A percentile compares a stretch with the other conserved stretches of the same genome.
phyloP scores from a whole-genome alignment of 2,113 vertebrate species.

The Coregonus clupeaformis region DNA sequence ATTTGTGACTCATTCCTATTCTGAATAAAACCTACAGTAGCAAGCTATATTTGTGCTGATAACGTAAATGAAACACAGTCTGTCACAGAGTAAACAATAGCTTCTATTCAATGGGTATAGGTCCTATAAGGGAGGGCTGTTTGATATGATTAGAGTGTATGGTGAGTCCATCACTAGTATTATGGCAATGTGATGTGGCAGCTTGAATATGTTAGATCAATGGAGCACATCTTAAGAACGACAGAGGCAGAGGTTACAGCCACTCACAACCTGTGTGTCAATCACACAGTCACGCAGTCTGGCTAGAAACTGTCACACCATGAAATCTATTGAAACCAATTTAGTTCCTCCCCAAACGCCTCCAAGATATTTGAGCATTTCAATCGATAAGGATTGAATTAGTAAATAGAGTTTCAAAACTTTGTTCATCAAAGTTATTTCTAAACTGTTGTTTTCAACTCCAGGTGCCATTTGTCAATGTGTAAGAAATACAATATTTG shows the following conservation, averaged over 20 bases:
- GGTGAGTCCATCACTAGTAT: slow-evolving; percentile 50
- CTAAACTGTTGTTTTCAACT: slow-evolving; percentile 2
- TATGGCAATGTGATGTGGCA: slow-evolving; percentile 59
- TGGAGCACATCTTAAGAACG: slow-evolving; percentile 57
- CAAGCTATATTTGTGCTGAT: not conserved
- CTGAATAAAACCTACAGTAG: not conserved
- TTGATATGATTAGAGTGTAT: slow-evolving; percentile 60
- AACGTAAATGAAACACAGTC: not conserved
- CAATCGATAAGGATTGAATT: slow-evolving; percentile 52
- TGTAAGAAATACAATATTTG: not conserved
- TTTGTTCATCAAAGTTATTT: slow-evolving; percentile 52
- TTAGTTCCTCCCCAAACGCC: slow-evolving; percentile 46
- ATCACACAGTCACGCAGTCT: slow-evolving; percentile 41
- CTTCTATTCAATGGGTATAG: not conserved
- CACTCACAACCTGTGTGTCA: slow-evolving; percentile 62
- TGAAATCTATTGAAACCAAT: slow-evolving; percentile 72
- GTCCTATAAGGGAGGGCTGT: not conserved
- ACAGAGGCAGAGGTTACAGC: slow-evolving; percentile 37
- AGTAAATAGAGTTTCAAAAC: slow-evolving; percentile 56
- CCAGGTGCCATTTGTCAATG: slow-evolving; percentile 57
- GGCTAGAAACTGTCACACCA: slow-evolving; percentile 42
- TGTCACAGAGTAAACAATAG: not conserved
- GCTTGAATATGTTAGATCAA: slow-evolving; percentile 68
- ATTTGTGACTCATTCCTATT: not conserved
- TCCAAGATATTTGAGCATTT: slow-evolving; percentile 42